Percentiles rank a stretch among this genome's conserved stretches.
Evolutionary conservation across 2,888 invertebrate genomes (phyloP).

Genomic region (Clanis bilineata): DNA sequence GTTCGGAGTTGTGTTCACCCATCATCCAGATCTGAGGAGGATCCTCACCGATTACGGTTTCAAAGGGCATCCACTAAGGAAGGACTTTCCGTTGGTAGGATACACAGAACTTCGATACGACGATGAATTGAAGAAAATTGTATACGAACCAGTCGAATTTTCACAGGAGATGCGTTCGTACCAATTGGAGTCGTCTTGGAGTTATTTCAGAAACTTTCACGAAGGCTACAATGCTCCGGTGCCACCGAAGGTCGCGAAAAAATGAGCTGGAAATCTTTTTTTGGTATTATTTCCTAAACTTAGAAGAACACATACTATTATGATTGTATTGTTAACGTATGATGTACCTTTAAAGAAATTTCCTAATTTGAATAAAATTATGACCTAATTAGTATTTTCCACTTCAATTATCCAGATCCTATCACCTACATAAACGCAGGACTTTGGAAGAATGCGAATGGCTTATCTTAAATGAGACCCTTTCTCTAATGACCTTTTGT

Average conservation of each 20-base stretch:
- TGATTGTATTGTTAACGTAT: not conserved
- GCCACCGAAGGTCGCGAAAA: constrained; percentile 19
- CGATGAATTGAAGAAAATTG: constrained; percentile 69
- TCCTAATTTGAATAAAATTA: not conserved
- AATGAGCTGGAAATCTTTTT: not conserved
- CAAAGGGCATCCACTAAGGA: constrained; percentile 67
- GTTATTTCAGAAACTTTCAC: constrained; percentile 63
- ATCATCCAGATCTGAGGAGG: constrained; percentile 71
- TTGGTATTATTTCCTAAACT: not conserved
- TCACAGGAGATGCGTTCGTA: constrained; percentile 62
- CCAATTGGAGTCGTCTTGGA: constrained; percentile 66
- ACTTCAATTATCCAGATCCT: not conserved
- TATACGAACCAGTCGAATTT: constrained; percentile 69
- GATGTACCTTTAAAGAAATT: not conserved
- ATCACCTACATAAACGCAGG: constrained; percentile 13
- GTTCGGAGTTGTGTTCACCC: constrained; percentile 66
- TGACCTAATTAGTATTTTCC: not conserved
- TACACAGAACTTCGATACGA: constrained; percentile 72
- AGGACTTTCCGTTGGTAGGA: constrained; percentile 70
- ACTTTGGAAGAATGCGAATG: constrained; percentile 17
- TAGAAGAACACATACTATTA: too few species aligned
- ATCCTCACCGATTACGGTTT: constrained; percentile 74
- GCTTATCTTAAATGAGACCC: constrained; percentile 36
- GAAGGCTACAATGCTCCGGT: constrained; percentile 50
- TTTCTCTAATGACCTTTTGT: constrained; percentile 49